Conservation (phyloP, 2,113 vertebrate genomes). For the Alethe castanea region DNA sequence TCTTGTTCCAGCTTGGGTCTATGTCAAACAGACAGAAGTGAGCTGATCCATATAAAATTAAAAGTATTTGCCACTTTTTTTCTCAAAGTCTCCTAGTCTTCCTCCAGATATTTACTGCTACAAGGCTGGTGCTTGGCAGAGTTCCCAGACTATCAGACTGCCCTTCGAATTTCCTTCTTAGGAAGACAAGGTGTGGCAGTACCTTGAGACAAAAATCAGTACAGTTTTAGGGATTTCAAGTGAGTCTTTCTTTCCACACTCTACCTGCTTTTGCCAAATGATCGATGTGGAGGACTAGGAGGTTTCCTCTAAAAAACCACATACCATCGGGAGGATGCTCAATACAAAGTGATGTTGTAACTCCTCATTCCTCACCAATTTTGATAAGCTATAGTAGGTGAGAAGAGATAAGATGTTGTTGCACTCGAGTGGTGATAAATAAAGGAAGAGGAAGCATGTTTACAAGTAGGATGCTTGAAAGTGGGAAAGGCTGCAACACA, state of each 20-base stretch:
- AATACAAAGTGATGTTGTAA: not conserved
- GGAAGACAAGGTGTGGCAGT: not conserved
- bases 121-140: not conserved
- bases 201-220: not conserved
- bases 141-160: not conserved
- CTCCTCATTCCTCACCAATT: not conserved
- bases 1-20: not conserved
- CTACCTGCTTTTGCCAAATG: not conserved
- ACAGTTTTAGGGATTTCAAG: not conserved
- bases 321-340: not conserved
- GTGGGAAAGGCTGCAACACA: not conserved
- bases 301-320: not conserved
- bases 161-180: not conserved
- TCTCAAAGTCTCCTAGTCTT: not conserved
- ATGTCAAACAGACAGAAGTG: not conserved
- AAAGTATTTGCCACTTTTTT: not conserved
- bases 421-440: not conserved
- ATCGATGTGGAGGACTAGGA: not conserved
- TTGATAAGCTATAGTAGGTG: not conserved
- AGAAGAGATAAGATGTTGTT: not conserved
- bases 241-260: not conserved
- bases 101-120: not conserved
- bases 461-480: not conserved
- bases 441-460: not conserved
- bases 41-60: not conserved